Evolutionary conservation across 2,888 invertebrate genomes (phyloP).

Genomic region (Rhagium mordax): DNA sequence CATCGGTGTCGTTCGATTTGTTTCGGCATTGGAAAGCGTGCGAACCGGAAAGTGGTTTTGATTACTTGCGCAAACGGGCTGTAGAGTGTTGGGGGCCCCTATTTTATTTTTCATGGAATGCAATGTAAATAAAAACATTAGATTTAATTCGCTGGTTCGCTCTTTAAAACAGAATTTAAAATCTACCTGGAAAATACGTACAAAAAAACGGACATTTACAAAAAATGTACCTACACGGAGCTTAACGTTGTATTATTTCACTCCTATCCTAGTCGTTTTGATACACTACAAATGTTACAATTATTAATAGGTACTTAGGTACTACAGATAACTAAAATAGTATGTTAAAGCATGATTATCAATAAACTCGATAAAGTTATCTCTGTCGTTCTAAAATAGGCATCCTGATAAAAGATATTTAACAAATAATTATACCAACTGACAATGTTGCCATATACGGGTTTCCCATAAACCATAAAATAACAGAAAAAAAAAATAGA

Average conservation of each 20-base stretch:
- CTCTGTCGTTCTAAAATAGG: background rate
- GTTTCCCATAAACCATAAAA: background rate
- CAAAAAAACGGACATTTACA: too few relatives aligned
- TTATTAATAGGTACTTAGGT: background rate
- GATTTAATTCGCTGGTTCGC: background rate
- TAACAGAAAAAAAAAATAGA: too few relatives aligned
- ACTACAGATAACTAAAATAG: background rate
- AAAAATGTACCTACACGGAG: too few relatives aligned
- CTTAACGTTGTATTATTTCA: too few relatives aligned
- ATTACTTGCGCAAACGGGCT: conserved; percentile 39
- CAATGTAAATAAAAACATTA: conserved; percentile 35
- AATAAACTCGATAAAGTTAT: background rate
- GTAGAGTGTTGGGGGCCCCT: conserved; percentile 14
- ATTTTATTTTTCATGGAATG: conserved; percentile 31
- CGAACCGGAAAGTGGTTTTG: conserved; percentile 60
- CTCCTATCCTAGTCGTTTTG: too few relatives aligned
- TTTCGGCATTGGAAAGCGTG: conserved; percentile 62
- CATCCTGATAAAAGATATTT: background rate
- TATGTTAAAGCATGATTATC: background rate
- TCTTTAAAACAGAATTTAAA: background rate
- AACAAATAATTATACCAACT: background rate
- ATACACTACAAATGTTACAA: too few relatives aligned
- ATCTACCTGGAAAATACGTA: background rate
- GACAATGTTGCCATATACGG: background rate
- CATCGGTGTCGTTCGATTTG: conserved; percentile 50